These are phyloP conservation scores for Paratilapia polleni DNA, from an alignment of 2,113 vertebrate species.

Conservation along the genomic window DNA sequence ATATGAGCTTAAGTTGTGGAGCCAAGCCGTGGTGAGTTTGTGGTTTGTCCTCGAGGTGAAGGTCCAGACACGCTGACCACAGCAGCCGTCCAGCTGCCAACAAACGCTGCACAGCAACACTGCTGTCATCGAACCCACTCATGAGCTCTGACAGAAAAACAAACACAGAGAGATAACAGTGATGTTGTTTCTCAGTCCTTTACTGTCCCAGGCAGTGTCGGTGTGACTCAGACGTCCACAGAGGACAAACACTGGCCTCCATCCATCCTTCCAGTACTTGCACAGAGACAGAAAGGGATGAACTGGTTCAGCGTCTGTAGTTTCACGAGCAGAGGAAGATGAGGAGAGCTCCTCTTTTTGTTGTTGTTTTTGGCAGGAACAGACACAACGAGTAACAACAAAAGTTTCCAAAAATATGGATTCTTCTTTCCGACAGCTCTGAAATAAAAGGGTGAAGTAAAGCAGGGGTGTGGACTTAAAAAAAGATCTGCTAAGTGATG, in stretches of 20 bases:
- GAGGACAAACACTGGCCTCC: slow-evolving; percentile 39
- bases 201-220: slow-evolving; percentile 36
- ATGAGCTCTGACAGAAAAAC: slow-evolving; percentile 16
- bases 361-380: background rate
- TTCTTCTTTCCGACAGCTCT: background rate
- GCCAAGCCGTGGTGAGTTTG: background rate
- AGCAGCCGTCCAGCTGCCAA: background rate
- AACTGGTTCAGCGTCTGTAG: background rate
- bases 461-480: background rate
- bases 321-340: background rate
- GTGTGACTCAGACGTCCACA: slow-evolving; percentile 38
- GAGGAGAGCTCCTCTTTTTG: background rate
- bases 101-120: background rate
- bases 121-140: background rate
- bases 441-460: slow-evolving; percentile 7
- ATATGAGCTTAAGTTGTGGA: background rate
- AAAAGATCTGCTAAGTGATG: background rate
- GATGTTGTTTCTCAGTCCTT: slow-evolving; percentile 2
- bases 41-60: background rate
- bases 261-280: background rate
- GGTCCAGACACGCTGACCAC: background rate
- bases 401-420: slow-evolving; percentile 13
- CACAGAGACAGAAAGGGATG: background rate
- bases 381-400: background rate
- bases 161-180: slow-evolving; percentile 11